phyloP scores from a whole-genome alignment of 64 coral and sea anemone species.

The Porites australiensis region DNA sequence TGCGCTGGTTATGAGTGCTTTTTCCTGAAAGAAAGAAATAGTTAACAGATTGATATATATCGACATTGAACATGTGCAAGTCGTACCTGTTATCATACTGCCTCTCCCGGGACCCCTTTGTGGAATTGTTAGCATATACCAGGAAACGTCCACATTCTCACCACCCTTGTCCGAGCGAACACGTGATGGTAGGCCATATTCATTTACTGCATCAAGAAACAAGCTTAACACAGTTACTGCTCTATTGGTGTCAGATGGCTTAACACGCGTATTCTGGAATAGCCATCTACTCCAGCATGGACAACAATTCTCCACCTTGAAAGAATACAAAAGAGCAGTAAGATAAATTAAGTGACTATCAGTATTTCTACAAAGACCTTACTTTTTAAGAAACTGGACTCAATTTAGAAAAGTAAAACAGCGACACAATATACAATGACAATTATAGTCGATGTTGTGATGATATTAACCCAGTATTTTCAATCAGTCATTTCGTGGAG shows the following conservation, averaged over 20 bases:
- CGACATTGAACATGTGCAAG: too few species aligned
- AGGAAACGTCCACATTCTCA: slow-evolving; percentile 40
- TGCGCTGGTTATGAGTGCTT: slow-evolving; percentile 72
- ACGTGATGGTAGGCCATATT: slow-evolving; percentile 67
- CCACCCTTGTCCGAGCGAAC: slow-evolving; percentile 64
- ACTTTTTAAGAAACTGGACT: not conserved
- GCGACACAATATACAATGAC: too few species aligned
- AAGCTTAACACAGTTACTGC: slow-evolving; percentile 41
- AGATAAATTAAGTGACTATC: too few species aligned
- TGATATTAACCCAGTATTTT: too few species aligned
- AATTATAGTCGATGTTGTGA: too few species aligned
- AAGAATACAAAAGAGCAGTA: too few species aligned
- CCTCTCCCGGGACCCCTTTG: slow-evolving; percentile 4
- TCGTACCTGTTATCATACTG: slow-evolving; percentile 46
- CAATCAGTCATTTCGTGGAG: too few species aligned
- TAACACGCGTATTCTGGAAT: not conserved
- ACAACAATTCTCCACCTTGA: slow-evolving; percentile 11
- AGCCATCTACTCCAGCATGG: slow-evolving; percentile 4
- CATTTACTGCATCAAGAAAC: slow-evolving; percentile 47
- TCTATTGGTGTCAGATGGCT: slow-evolving; percentile 19
- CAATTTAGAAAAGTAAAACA: too few species aligned
- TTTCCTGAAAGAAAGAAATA: slow-evolving; percentile 54
- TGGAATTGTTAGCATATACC: not conserved
- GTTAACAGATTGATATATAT: too few species aligned
- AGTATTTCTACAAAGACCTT: slow-evolving; percentile 4